Percentiles rank a stretch among this genome's conserved stretches.
Evolutionary conservation across 2,797 vertebrate species (phyloP).

Genomic region (Cygnus olor): DNA sequence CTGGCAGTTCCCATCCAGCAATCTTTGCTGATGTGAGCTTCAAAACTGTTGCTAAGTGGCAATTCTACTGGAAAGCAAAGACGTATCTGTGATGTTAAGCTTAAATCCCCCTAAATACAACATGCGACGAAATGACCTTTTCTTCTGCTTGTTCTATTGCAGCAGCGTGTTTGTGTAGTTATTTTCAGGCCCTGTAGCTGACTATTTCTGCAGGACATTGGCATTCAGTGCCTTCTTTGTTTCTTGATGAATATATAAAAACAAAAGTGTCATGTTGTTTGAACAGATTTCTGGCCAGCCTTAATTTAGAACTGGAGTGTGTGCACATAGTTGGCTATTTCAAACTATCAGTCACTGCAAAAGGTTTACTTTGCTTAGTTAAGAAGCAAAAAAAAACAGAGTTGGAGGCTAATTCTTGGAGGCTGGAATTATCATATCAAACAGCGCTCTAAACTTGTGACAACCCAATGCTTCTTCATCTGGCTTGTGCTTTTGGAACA

Average conservation of each 20-base stretch:
- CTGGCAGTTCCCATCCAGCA: neutral
- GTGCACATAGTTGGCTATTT: conserved; percentile 20
- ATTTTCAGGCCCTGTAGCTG: conserved; percentile 45
- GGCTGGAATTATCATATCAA: conserved; percentile 51
- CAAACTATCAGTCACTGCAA: conserved; percentile 15
- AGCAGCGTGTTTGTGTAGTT: neutral
- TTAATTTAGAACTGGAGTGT: conserved; percentile 9
- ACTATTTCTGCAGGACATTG: conserved; percentile 17
- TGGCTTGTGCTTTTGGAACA: conserved; percentile 19
- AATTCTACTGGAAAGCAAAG: conserved; percentile 47
- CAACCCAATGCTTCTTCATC: conserved; percentile 49
- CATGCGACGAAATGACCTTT: conserved; percentile 50
- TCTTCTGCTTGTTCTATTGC: conserved; percentile 26
- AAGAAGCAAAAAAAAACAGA: neutral
- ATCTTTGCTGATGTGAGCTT: neutral
- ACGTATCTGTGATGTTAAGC: neutral
- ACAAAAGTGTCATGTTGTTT: conserved; percentile 37
- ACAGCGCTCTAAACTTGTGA: conserved; percentile 20
- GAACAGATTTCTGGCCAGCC: neutral
- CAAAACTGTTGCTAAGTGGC: neutral
- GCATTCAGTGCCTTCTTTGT: conserved; percentile 27
- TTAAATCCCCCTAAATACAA: conserved; percentile 47
- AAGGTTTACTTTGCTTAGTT: conserved; percentile 46
- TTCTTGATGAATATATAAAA: conserved; percentile 26
- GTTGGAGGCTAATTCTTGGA: conserved; percentile 49